Base-by-base conservation (phyloP, 1,140 invertebrate genomes). In the Drosophila suzukii region DNA sequence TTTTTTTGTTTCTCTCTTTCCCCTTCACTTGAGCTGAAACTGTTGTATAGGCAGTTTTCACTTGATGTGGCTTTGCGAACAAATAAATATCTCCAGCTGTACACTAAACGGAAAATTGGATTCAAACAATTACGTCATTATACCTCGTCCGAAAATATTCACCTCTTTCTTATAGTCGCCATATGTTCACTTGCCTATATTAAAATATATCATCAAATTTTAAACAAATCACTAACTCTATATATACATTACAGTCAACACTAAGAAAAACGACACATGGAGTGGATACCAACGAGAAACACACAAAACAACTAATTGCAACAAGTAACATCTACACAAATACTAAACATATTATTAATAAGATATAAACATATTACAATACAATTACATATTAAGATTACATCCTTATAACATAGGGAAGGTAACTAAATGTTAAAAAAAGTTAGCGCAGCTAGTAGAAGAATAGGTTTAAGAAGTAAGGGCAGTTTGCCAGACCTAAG, bases 241-340 rank as follows among this genome's bases (percentile, higher is more conserved):
- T 43, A 43, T 43, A 17, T 30, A 50, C 32, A 53, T 53, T 38
- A 53, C 32, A 53, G 32, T 53, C 32, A 34, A 53, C 50, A 34
- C 30, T 50, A 43, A 17, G 15, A 51, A 15, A 53, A 53, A 36
- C 50, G 6, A 53, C 50, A 53, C 50, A 20, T 32, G 50, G 32
- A 38, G 32, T 27, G 15, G 50, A 53, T 20, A 53, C 5, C 50
- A 53, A 36, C 50, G 50, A 53, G 15, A 53, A 38, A 36, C n/a
- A 53, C 15, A 36, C 32, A 17, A n/a, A 43, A 34, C 30, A 34
- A 51, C 27, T 27, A 49, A 27, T 30, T 13, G 13, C 49, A 32
- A 32, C n/a, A 54, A 54, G 51, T 54, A 38, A 54, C 32, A 54
- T 20, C 51, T 36, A 38, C 51, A 54, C 51, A 54, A 20, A 53